Evolutionary conservation across 2,888 invertebrate genomes (phyloP).

Genomic region (Drosophila subquinaria): DNA sequence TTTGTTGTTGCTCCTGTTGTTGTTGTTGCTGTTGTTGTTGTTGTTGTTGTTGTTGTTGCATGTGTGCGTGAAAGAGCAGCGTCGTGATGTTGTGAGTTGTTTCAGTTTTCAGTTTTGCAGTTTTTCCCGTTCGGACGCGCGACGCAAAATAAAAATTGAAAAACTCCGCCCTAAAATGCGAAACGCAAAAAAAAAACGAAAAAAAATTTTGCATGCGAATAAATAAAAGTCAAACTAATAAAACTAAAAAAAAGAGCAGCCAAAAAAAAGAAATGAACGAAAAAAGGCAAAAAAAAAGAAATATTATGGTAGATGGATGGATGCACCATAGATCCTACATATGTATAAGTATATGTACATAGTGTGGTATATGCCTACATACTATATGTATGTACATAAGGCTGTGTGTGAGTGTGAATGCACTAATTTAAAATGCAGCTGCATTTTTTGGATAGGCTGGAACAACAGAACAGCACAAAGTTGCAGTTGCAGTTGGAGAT

Average conservation of each 20-base stretch:
- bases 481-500: constrained; percentile 1
- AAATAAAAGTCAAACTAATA: constrained; percentile 79
- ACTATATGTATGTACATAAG: not conserved
- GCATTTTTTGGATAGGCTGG: constrained; percentile 50
- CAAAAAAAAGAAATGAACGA: constrained; percentile 54
- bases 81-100: constrained; percentile 35
- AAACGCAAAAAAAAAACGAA: constrained; percentile 45
- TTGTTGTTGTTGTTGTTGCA: constrained; percentile 2
- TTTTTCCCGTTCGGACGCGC: constrained; percentile 62
- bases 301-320: constrained; percentile 46
- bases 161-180: constrained; percentile 85
- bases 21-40: constrained; percentile 31
- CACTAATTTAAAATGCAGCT: constrained; percentile 83
- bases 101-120: constrained; percentile 27
- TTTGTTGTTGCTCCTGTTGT: constrained; percentile 10
- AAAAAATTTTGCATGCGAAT: constrained; percentile 43
- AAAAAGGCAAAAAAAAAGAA: constrained; percentile 12
- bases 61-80: constrained; percentile 54
- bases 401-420: constrained; percentile 46
- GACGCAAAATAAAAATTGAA: constrained; percentile 84
- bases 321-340: constrained; percentile 37
- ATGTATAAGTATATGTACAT: constrained; percentile 12
- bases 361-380: constrained; percentile 2
- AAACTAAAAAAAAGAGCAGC: constrained; percentile 60
- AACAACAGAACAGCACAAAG: constrained; percentile 15